Percentiles rank a stretch among this genome's conserved stretches.
Evolutionary conservation across 2,113 vertebrate species (phyloP).

Genomic region (Engystomops pustulosus): DNA sequence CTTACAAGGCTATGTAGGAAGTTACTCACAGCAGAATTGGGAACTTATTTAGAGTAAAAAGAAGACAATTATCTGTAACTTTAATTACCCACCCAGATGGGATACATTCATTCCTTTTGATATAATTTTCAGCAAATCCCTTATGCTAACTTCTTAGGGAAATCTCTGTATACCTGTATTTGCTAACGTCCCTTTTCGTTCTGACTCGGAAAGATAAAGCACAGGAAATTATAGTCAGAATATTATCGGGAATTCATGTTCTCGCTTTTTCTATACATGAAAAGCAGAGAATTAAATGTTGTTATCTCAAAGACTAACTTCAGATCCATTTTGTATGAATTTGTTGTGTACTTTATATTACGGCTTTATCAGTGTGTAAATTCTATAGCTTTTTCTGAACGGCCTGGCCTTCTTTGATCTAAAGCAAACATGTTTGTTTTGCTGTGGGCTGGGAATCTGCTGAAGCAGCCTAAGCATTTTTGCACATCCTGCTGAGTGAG

Average conservation of each 20-base stretch:
- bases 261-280: neutral
- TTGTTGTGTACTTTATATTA: conserved; percentile 34
- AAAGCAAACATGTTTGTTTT: conserved; percentile 66
- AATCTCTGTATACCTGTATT: conserved; percentile 9
- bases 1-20: neutral
- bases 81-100: neutral
- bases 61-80: neutral
- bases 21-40: no score
- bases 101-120: neutral
- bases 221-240: conserved; percentile 31
- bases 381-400: conserved; percentile 28
- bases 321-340: conserved; percentile 27
- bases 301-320: conserved; percentile 38
- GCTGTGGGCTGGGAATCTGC: conserved; percentile 61
- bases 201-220: conserved; percentile 25
- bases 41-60: no score
- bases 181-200: neutral
- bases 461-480: conserved; percentile 58
- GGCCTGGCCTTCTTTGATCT: conserved; percentile 58
- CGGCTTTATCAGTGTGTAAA: conserved; percentile 46
- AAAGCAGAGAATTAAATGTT: conserved; percentile 10
- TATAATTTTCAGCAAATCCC: neutral
- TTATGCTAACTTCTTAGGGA: conserved; percentile 3
- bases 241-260: conserved; percentile 25
- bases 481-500: conserved; percentile 64